Conservation (phyloP, 23 tunicate genomes). For the Phallusia fumigata region DNA sequence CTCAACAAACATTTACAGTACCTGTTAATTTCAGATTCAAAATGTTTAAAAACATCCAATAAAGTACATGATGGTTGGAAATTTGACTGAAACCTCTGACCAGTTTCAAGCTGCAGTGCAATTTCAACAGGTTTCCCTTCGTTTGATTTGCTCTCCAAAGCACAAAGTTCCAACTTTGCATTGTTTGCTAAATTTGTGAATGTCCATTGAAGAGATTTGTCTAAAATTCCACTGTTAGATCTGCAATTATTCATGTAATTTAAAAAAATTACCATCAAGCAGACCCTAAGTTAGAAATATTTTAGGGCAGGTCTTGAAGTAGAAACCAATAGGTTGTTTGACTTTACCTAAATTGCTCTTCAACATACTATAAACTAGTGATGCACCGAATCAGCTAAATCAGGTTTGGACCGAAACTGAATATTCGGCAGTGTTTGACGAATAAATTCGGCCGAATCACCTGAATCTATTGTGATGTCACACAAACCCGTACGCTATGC, state of each 20-base stretch:
- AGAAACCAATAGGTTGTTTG: too few species aligned
- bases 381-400: too few species aligned
- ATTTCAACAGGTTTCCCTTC: slow-evolving; percentile 38
- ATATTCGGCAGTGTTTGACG: too few species aligned
- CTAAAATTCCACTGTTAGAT: slow-evolving; percentile 28
- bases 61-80: slow-evolving; percentile 31
- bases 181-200: slow-evolving; percentile 76
- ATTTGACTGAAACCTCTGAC: slow-evolving; percentile 40
- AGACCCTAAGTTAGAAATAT: too few species aligned
- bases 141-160: slow-evolving; percentile 11
- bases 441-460: too few species aligned
- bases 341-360: too few species aligned
- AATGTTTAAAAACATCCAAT: slow-evolving; percentile 33
- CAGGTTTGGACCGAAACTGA: too few species aligned
- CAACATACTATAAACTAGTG: too few species aligned
- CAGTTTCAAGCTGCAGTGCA: slow-evolving; percentile 58
- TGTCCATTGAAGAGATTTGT: slow-evolving; percentile 64
- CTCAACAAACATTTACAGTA: not conserved
- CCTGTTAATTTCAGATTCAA: slow-evolving; percentile 36
- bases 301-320: too few species aligned
- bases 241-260: slow-evolving; percentile 8
- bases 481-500: too few species aligned
- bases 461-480: too few species aligned
- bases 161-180: slow-evolving; percentile 63
- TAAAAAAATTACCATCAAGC: slow-evolving; percentile 2